These are phyloP conservation scores for Teleiodes luculella DNA, from an alignment of 2,888 invertebrate species.

Conservation along the genomic window DNA sequence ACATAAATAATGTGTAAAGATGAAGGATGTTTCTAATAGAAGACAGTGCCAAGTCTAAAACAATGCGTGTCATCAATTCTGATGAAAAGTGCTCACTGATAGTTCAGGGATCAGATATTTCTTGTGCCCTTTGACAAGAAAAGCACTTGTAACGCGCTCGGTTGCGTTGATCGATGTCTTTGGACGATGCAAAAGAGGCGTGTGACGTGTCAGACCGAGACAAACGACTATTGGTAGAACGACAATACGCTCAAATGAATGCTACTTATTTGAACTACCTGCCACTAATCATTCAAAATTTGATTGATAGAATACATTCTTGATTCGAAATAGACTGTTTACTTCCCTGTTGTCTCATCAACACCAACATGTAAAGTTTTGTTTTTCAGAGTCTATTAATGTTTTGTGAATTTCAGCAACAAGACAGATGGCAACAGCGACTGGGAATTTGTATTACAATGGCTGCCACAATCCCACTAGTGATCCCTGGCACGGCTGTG, in stretches of 20 bases:
- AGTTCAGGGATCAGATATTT: conserved; percentile 16
- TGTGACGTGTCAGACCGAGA: conserved; percentile 14
- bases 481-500: conserved; percentile 63
- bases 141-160: conserved; percentile 13
- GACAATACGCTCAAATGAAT: conserved; percentile 8
- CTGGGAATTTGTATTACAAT: conserved; percentile 67
- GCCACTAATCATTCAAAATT: conserved; percentile 10
- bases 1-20: not conserved
- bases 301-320: conserved; percentile 3
- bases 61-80: not conserved
- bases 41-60: not conserved
- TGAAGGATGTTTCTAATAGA: not conserved
- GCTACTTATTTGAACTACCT: conserved; percentile 8
- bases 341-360: not conserved
- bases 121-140: conserved; percentile 13
- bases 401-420: conserved; percentile 53
- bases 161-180: conserved; percentile 18
- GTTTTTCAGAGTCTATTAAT: conserved; percentile 44
- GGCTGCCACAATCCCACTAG: conserved; percentile 48
- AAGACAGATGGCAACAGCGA: conserved; percentile 65
- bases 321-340: conserved; percentile 1
- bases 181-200: conserved; percentile 17
- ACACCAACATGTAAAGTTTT: conserved; percentile 25
- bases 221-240: conserved; percentile 12
- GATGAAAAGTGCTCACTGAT: not conserved